phyloP scores from a whole-genome alignment of 2,888 invertebrate genomes.

The Catonia carolina region DNA sequence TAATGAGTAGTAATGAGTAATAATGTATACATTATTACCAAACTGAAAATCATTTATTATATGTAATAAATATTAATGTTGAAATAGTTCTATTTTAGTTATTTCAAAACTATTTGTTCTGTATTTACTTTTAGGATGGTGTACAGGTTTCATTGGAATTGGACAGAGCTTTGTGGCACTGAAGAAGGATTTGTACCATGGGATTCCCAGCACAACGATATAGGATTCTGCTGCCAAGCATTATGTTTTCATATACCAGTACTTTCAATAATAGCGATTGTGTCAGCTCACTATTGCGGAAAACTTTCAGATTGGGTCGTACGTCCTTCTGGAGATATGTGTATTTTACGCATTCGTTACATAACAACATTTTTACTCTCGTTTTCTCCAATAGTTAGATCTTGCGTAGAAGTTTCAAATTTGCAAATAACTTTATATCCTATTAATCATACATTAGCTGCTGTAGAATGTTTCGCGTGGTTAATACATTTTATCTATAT shows the following conservation, averaged over 20 bases:
- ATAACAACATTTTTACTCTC: slow-evolving; percentile 53
- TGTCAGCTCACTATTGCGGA: slow-evolving; percentile 78
- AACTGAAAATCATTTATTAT: too few species aligned
- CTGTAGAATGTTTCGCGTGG: slow-evolving; percentile 71
- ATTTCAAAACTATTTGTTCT: too few species aligned
- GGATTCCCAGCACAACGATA: slow-evolving; percentile 61
- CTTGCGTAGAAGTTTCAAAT: slow-evolving; percentile 40
- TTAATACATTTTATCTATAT: slow-evolving; percentile 70
- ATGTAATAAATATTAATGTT: too few species aligned
- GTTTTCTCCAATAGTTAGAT: slow-evolving; percentile 55
- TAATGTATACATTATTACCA: too few species aligned
- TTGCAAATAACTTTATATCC: slow-evolving; percentile 41
- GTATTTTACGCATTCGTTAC: slow-evolving; percentile 58
- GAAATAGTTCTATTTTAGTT: too few species aligned
- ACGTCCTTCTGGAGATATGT: slow-evolving; percentile 56
- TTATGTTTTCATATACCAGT: slow-evolving; percentile 72
- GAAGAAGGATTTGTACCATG: slow-evolving; percentile 59
- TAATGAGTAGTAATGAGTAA: too few species aligned
- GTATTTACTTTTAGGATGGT: too few species aligned
- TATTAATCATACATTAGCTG: slow-evolving; percentile 63
- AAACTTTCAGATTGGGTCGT: slow-evolving; percentile 55
- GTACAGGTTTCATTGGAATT: slow-evolving; percentile 50
- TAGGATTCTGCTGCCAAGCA: slow-evolving; percentile 81
- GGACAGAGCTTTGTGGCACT: slow-evolving; percentile 71
- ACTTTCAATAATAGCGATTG: slow-evolving; percentile 61